Conservation (phyloP, 2,888 invertebrate species). For the Meteorus cinctellus region DNA sequence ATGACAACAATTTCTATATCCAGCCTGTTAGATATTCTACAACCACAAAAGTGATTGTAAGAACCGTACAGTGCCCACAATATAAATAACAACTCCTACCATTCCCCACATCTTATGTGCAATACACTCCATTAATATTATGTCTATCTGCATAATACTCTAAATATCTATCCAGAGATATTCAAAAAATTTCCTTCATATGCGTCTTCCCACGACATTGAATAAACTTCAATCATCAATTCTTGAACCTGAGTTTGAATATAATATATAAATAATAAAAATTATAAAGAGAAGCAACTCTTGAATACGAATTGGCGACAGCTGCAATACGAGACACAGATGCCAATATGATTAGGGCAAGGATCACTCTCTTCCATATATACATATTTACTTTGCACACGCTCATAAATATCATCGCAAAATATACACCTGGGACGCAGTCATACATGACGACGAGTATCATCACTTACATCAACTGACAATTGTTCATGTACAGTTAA, state of each 20-base stretch:
- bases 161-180: neutral
- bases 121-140: neutral
- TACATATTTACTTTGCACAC: slow-evolving; percentile 19
- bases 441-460: slow-evolving; percentile 5
- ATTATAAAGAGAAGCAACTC: neutral
- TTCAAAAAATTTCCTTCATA: neutral
- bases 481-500: slow-evolving; percentile 16
- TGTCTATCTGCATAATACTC: neutral
- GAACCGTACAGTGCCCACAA: too few relatives aligned
- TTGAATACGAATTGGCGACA: slow-evolving; percentile 4
- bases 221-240: neutral
- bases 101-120: too few relatives aligned
- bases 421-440: slow-evolving; percentile 2
- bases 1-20: too few relatives aligned
- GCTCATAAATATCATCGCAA: neutral
- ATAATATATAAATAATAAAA: slow-evolving; percentile 1
- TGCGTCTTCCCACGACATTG: neutral
- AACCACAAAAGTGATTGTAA: too few relatives aligned
- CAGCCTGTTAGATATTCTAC: too few relatives aligned
- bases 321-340: slow-evolving; percentile 19
- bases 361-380: neutral
- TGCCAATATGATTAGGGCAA: slow-evolving; percentile 11
- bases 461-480: slow-evolving; percentile 18
- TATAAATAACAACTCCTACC: too few relatives aligned
- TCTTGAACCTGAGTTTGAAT: neutral